Conservation (phyloP, 2,797 vertebrate species). For the Cossypha heuglini region DNA sequence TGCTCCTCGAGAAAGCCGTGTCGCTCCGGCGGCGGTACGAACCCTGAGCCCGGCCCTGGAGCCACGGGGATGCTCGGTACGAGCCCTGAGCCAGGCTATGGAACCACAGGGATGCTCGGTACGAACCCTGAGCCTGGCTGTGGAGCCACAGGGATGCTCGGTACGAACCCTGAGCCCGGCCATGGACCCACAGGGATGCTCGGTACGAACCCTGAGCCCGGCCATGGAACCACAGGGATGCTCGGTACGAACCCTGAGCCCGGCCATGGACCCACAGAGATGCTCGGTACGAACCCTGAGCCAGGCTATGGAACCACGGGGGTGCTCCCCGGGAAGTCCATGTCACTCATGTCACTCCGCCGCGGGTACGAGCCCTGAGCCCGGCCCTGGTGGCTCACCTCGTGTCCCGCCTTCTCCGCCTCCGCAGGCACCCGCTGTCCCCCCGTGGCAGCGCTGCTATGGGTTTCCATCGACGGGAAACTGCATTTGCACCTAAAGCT, state of each 20-base stretch:
- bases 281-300: neutral
- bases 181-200: no score
- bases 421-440: accelerated
- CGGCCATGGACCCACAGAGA: accelerated
- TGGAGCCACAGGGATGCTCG: accelerated
- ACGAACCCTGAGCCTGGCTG: neutral
- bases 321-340: neutral
- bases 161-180: accelerated
- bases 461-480: accelerated
- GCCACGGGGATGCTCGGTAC: neutral
- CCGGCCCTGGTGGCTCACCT: accelerated
- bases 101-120: neutral
- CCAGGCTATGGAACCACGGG: neutral
- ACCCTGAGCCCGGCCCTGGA: no score
- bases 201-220: no score
- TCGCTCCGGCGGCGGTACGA: no score
- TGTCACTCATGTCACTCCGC: no score
- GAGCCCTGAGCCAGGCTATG: no score
- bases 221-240: accelerated
- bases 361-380: accelerated
- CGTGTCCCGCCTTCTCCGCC: neutral
- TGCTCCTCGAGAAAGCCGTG: no score
- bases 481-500: accelerated
- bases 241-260: no score
- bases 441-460: accelerated